Evolutionary conservation across 37 sponge, comb jelly and placozoan genomes (phyloP).

Genomic region (Eunapius fragilis): DNA sequence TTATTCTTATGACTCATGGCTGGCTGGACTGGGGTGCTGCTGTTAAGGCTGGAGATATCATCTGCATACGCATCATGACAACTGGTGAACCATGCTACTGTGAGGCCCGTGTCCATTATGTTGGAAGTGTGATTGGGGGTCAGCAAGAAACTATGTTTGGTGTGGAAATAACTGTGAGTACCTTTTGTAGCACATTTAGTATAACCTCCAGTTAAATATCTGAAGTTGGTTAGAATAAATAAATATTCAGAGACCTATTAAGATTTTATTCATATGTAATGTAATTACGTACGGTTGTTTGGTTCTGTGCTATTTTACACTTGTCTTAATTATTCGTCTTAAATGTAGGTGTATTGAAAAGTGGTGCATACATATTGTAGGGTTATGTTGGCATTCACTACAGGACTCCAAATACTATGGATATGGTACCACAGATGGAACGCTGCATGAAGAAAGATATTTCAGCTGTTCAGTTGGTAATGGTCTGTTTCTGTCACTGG

Average conservation of each 20-base stretch:
- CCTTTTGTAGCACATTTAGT: not conserved
- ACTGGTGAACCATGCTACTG: too few relatives aligned
- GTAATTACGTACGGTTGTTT: too few relatives aligned
- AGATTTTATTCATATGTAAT: too few relatives aligned
- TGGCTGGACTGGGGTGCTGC: conserved; percentile 21
- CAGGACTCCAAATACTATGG: conserved; percentile 35
- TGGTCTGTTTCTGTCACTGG: conserved; percentile 55
- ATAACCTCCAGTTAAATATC: too few relatives aligned
- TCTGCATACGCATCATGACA: conserved; percentile 1
- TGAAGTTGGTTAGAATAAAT: not conserved
- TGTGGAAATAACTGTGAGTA: conserved; percentile 49
- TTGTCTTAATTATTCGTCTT: too few relatives aligned
- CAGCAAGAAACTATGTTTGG: conserved; percentile 35
- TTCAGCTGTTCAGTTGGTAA: conserved; percentile 58
- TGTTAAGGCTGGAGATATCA: conserved; percentile 18
- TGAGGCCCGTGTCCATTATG: conserved; percentile 11
- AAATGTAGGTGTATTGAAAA: not conserved
- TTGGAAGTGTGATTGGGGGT: conserved; percentile 6
- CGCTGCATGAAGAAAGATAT: conserved; percentile 5
- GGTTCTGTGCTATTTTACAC: too few relatives aligned
- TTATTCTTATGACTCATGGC: not conserved
- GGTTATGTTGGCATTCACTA: too few relatives aligned
- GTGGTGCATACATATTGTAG: not conserved
- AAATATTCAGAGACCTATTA: too few relatives aligned
- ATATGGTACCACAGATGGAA: conserved; percentile 46